phyloP scores from a whole-genome alignment of 2,888 invertebrate species.

The Dromius quadrimaculatus region DNA sequence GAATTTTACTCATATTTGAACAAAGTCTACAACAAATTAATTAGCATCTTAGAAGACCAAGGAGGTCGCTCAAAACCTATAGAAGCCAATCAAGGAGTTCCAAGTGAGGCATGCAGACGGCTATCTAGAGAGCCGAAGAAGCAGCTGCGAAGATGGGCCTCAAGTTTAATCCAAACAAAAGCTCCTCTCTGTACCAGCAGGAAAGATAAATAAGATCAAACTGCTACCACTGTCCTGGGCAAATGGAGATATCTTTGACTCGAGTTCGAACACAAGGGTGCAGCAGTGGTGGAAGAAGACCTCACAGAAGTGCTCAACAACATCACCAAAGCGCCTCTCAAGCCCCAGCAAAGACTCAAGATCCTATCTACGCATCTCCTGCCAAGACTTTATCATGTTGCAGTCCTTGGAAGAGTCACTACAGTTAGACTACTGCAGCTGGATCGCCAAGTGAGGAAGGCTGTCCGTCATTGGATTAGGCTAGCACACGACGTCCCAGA shows the following conservation, averaged over 20 bases:
- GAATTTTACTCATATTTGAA: neutral
- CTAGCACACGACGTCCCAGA: constrained; percentile 59
- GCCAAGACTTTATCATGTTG: too few relatives aligned
- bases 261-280: neutral
- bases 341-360: constrained; percentile 59
- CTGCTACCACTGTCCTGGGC: neutral
- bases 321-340: constrained; percentile 58
- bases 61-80: neutral
- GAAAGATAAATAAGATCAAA: neutral
- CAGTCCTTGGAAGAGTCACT: constrained; percentile 55
- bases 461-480: constrained; percentile 58
- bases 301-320: constrained; percentile 40
- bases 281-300: neutral
- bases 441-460: constrained; percentile 59
- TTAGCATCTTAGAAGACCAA: neutral
- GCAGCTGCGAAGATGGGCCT: neutral
- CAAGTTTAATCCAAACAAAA: neutral
- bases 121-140: constrained; percentile 46
- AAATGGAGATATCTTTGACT: constrained; percentile 1
- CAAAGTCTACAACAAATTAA: constrained; percentile 24
- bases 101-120: constrained; percentile 57
- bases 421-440: constrained; percentile 55
- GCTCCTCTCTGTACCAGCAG: neutral
- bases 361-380: constrained; percentile 52
- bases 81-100: constrained; percentile 51